Conservation (phyloP, 2,113 vertebrate species). For the Columbina picui region DNA sequence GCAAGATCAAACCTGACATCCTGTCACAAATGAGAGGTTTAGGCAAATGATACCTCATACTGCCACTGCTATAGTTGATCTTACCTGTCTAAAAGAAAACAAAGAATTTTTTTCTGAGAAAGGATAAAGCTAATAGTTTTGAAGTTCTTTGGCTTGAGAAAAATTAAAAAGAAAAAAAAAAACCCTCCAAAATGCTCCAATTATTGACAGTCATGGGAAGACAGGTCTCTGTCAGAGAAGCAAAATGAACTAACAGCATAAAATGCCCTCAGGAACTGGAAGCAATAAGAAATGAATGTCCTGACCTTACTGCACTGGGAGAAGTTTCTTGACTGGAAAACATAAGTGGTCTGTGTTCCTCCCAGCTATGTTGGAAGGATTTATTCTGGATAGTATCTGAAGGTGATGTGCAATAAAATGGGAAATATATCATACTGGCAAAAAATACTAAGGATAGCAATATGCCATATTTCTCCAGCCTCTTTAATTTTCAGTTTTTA, state of each 20-base stretch:
- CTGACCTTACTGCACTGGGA: conserved; percentile 55
- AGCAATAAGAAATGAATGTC: conserved; percentile 59
- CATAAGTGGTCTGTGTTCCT: not conserved
- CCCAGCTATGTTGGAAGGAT: not conserved
- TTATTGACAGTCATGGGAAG: conserved; percentile 36
- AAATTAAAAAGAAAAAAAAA: not conserved
- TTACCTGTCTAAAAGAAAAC: not conserved
- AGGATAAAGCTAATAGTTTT: not conserved
- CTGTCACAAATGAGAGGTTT: not conserved
- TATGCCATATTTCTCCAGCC: not conserved
- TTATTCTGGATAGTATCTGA: conserved; percentile 35
- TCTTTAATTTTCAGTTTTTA: not conserved
- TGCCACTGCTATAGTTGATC: not conserved
- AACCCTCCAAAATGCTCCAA: not conserved
- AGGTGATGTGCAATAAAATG: not conserved
- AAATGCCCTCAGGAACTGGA: conserved; percentile 46
- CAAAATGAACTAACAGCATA: conserved; percentile 64
- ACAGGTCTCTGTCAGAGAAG: conserved; percentile 60
- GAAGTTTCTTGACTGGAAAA: conserved; percentile 65
- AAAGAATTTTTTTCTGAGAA: not conserved
- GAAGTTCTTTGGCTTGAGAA: conserved; percentile 47
- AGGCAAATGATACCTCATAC: not conserved
- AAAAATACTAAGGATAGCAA: not conserved
- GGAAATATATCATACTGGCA: not conserved
- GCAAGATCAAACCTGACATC: not conserved